Conservation (phyloP, 2,113 vertebrate species). For the Fulica atra region DNA sequence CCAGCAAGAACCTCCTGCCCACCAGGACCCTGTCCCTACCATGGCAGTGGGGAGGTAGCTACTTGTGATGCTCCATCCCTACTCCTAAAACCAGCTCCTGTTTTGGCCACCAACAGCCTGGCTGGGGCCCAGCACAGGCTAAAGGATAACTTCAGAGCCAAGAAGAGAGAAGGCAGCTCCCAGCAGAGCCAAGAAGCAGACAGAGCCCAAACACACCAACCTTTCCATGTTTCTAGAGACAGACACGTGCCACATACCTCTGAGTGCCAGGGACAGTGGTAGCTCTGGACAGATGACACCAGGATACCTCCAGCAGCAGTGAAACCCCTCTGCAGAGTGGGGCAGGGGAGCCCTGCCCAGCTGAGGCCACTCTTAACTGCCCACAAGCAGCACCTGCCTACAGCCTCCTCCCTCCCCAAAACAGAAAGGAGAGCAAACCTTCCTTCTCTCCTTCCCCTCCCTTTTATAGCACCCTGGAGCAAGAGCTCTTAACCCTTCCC, state of each 20-base stretch:
- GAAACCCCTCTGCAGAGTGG: accelerated
- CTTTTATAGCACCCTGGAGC: not conserved
- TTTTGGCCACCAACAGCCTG: not conserved
- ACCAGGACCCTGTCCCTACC: not conserved
- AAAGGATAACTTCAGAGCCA: not conserved
- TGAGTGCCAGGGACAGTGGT: accelerated
- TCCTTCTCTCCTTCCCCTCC: not conserved
- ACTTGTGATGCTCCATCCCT: not conserved
- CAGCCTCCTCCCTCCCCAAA: not conserved
- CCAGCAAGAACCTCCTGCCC: not conserved
- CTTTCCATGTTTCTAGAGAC: accelerated
- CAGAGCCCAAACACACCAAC: accelerated
- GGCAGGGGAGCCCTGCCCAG: not conserved
- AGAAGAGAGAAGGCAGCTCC: not conserved
- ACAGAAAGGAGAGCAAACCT: not conserved
- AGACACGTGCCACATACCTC: accelerated
- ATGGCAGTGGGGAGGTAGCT: not conserved
- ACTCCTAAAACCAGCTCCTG: not conserved
- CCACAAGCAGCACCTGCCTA: not conserved
- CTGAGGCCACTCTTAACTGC: not conserved
- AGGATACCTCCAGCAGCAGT: not conserved
- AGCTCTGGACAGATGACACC: not conserved
- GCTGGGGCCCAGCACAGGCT: accelerated
- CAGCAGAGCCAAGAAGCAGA: not conserved
- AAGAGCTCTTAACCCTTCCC: not conserved